Evolutionary conservation across 2,113 vertebrate species (phyloP).

Genomic region (Aspidoscelis tigris): DNA sequence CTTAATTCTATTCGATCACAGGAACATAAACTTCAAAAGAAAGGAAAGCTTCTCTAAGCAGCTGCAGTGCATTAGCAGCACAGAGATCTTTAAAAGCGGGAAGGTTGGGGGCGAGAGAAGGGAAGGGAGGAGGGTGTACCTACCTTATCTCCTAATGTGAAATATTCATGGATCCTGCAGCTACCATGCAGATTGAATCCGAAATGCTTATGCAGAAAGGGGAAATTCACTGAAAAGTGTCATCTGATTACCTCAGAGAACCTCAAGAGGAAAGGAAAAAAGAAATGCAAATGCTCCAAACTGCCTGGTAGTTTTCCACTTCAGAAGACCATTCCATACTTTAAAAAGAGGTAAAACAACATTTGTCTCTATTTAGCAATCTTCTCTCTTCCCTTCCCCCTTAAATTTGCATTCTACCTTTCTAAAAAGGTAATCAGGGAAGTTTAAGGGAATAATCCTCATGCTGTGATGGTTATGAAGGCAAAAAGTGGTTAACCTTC

Average conservation of each 20-base stretch:
- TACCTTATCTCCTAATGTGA: constrained; percentile 39
- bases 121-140: not conserved
- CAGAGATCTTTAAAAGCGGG: constrained; percentile 40
- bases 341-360: not conserved
- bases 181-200: constrained; percentile 41
- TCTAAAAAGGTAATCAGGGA: not conserved
- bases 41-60: constrained; percentile 57
- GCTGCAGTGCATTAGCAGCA: constrained; percentile 18
- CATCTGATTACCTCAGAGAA: constrained; percentile 28
- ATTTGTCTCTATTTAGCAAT: not conserved
- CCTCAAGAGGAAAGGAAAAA: constrained; percentile 1
- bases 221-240: constrained; percentile 41
- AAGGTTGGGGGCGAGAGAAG: not conserved
- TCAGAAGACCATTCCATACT: not conserved
- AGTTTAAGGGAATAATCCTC: not conserved
- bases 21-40: constrained; percentile 54
- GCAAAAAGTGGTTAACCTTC: no score
- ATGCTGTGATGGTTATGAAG: no score
- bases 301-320: not conserved
- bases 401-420: not conserved
- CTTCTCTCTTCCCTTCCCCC: not conserved
- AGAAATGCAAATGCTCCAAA: constrained; percentile 45
- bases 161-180: constrained; percentile 57
- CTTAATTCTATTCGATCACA: constrained; percentile 63
- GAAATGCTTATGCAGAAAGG: constrained; percentile 47